Conservation (phyloP, 2,113 vertebrate species). For the Maccullochella peelii region DNA sequence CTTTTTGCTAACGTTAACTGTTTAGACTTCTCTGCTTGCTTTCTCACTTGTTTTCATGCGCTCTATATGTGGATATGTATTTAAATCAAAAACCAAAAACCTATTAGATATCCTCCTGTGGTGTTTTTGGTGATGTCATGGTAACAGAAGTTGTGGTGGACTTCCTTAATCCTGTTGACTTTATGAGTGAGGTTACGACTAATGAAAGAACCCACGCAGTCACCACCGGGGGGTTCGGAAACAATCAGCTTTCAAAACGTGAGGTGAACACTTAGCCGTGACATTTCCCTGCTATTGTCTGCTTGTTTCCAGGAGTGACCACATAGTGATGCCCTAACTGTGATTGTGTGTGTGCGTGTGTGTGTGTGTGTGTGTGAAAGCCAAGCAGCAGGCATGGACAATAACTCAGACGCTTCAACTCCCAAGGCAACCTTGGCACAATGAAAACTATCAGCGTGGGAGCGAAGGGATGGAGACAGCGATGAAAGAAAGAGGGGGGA, state of each 20-base stretch:
- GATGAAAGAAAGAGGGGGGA: conserved; percentile 4
- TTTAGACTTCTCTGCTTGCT: not conserved
- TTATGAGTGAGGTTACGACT: conserved; percentile 28
- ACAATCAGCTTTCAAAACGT: conserved; percentile 51
- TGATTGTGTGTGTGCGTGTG: not conserved
- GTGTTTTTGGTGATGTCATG: conserved; percentile 59
- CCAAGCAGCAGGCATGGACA: conserved; percentile 42
- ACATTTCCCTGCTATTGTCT: conserved; percentile 66
- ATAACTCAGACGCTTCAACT: conserved; percentile 31
- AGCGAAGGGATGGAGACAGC: conserved; percentile 43
- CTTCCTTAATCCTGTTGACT: conserved; percentile 60
- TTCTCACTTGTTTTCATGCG: not conserved
- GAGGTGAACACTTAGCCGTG: conserved; percentile 32
- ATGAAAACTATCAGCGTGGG: conserved; percentile 73
- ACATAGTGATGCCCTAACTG: conserved; percentile 47
- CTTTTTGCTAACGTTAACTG: too few relatives aligned
- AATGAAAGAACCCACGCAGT: conserved; percentile 57
- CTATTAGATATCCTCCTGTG: conserved; percentile 1
- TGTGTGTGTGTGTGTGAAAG: conserved; percentile 50
- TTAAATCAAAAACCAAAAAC: not conserved
- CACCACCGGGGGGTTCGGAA: conserved; percentile 20
- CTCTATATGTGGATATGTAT: not conserved
- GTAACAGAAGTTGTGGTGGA: conserved; percentile 40
- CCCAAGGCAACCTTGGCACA: conserved; percentile 57
- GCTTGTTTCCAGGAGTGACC: conserved; percentile 70